These are phyloP conservation scores for Sthenelais limicola DNA, from an alignment of 2,888 invertebrate species.

Conservation along the genomic window DNA sequence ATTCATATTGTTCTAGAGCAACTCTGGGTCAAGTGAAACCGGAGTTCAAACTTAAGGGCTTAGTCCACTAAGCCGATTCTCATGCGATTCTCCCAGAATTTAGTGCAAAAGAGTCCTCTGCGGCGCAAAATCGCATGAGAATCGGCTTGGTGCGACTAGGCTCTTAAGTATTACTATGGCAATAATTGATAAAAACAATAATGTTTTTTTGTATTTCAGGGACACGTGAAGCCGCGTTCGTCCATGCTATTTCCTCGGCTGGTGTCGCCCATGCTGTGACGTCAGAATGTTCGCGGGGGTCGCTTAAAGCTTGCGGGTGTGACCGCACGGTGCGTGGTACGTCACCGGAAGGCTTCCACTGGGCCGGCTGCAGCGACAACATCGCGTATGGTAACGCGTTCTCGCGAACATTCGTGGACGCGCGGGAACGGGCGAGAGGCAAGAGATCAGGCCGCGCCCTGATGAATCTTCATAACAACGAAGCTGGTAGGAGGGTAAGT, in stretches of 20 bases:
- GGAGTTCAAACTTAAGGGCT: too few species aligned
- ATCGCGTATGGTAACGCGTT: conserved; percentile 81
- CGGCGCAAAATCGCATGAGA: too few species aligned
- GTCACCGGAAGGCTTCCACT: conserved; percentile 83
- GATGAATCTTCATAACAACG: conserved; percentile 98
- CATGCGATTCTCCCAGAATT: too few species aligned
- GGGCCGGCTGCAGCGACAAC: conserved; percentile 95
- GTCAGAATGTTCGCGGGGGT: conserved; percentile 91
- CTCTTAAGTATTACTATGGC: too few species aligned
- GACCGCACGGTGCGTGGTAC: conserved; percentile 83
- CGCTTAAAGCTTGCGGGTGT: conserved; percentile 91
- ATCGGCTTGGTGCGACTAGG: too few species aligned
- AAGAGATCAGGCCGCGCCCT: conserved; percentile 91
- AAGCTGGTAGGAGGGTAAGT: conserved; percentile 93
- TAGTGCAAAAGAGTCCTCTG: too few species aligned
- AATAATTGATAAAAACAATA: too few species aligned
- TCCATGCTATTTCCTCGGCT: conserved; percentile 93
- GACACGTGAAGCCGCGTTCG: conserved; percentile 93
- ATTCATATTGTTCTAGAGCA: too few species aligned
- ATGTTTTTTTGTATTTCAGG: too few species aligned
- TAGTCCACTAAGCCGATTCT: too few species aligned
- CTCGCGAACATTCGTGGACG: conserved; percentile 91
- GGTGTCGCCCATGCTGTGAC: conserved; percentile 95
- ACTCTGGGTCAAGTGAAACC: too few species aligned
- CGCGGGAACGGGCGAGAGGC: conserved; percentile 82